These are phyloP conservation scores for Patagioenas fasciata DNA, from an alignment of 2,113 vertebrate genomes.

Conservation along the genomic window DNA sequence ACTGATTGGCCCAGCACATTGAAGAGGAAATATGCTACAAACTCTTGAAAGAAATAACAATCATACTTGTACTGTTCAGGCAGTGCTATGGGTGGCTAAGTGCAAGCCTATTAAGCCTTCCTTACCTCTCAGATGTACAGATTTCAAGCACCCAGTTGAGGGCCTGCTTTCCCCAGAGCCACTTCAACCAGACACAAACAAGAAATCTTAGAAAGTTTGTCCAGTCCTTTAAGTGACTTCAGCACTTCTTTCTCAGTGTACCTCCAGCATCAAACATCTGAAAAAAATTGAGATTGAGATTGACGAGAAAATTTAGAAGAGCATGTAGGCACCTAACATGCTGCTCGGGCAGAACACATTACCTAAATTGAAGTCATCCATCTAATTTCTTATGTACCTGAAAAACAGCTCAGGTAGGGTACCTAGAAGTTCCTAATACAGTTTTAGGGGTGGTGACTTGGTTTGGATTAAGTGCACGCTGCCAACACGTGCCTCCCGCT, in stretches of 20 bases:
- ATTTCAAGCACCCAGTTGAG: not conserved
- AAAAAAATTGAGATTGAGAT: not conserved
- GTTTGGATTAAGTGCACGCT: not conserved
- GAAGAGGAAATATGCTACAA: not conserved
- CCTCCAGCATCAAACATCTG: not conserved
- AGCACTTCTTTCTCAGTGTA: not conserved
- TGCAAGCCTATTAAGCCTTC: not conserved
- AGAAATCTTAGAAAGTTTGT: not conserved
- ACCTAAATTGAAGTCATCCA: not conserved
- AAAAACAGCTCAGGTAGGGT: not conserved
- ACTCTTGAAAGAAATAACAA: not conserved
- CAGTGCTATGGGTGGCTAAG: not conserved
- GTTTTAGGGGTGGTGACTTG: not conserved
- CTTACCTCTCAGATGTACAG: not conserved
- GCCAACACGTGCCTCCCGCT: accelerated
- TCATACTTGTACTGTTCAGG: not conserved
- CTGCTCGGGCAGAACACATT: accelerated
- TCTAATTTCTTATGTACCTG: not conserved
- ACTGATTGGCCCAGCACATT: not conserved
- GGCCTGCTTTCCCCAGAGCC: not conserved
- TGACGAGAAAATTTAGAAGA: not conserved
- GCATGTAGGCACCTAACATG: accelerated
- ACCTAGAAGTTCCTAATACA: not conserved
- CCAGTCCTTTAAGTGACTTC: not conserved
- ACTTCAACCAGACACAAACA: not conserved